phyloP scores from a whole-genome alignment of 2,797 vertebrate species.

The Serranus cabrilla region DNA sequence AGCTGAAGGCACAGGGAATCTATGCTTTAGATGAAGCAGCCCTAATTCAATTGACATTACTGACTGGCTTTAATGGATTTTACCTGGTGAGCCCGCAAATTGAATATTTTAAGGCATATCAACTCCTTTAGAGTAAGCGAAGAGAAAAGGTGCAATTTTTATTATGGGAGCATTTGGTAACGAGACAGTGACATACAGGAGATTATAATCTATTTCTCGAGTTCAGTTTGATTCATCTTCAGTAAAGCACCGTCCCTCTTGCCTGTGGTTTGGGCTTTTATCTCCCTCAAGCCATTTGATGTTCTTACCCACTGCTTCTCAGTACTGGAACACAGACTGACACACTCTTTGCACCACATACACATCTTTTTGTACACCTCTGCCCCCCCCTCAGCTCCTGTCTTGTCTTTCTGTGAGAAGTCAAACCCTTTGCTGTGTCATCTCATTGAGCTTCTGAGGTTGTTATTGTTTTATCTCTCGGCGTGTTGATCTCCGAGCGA shows the following conservation, averaged over 20 bases:
- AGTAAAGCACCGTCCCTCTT: constrained; percentile 33
- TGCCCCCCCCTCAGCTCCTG: constrained; percentile 24
- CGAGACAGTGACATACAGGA: constrained; percentile 46
- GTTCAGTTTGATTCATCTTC: constrained; percentile 57
- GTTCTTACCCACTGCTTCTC: constrained; percentile 39
- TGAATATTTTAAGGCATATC: constrained; percentile 78
- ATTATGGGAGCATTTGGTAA: constrained; percentile 66
- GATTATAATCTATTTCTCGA: constrained; percentile 66
- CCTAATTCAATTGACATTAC: constrained; percentile 79
- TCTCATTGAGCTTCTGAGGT: constrained; percentile 56
- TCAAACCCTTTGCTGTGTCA: constrained; percentile 64
- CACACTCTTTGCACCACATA: background rate
- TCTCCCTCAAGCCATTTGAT: constrained; percentile 66
- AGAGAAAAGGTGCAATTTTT: constrained; percentile 65
- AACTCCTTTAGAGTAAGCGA: constrained; percentile 71
- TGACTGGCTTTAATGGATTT: constrained; percentile 79
- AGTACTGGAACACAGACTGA: constrained; percentile 8
- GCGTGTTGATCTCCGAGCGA: constrained; percentile 60
- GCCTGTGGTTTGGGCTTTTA: constrained; percentile 51
- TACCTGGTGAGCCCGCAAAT: constrained; percentile 79
- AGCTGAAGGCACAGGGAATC: constrained; percentile 64
- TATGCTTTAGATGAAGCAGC: constrained; percentile 61
- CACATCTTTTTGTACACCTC: constrained; percentile 38
- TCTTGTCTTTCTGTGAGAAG: constrained; percentile 51
- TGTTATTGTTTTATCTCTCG: constrained; percentile 74